A percentile compares a stretch with the other conserved stretches of the same genome.
These are phyloP conservation scores for Sweltsa coloradensis DNA, from an alignment of 1,140 invertebrate genomes.

Conservation along the genomic window DNA sequence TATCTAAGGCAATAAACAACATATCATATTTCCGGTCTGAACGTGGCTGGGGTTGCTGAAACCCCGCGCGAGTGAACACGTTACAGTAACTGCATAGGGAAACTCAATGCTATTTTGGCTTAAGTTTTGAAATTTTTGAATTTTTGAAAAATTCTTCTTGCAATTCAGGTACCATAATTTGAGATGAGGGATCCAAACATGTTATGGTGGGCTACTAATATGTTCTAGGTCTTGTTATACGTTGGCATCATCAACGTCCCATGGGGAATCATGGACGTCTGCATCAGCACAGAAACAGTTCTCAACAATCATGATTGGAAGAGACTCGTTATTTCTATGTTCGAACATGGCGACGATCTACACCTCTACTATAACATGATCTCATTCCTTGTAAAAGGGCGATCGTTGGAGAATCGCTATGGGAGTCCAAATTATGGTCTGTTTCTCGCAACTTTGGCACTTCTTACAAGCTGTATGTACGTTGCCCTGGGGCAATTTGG, in stretches of 20 bases:
- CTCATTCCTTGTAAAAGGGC: constrained; percentile 52
- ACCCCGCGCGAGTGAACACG: too few species aligned
- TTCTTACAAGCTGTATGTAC: constrained; percentile 40
- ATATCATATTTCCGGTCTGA: too few species aligned
- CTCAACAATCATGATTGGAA: constrained; percentile 39
- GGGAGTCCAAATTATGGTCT: constrained; percentile 42
- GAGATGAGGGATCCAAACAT: constrained; percentile 1
- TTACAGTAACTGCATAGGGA: too few species aligned
- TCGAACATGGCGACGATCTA: constrained; percentile 58
- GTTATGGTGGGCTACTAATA: constrained; percentile 8
- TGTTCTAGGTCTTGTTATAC: constrained; percentile 34
- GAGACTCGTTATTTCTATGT: constrained; percentile 42
- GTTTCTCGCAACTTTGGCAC: constrained; percentile 39
- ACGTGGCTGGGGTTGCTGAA: too few species aligned
- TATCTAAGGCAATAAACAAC: too few species aligned
- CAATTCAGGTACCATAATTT: background rate
- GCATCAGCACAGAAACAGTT: constrained; percentile 43
- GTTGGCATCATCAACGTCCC: constrained; percentile 36
- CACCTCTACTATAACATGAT: constrained; percentile 67
- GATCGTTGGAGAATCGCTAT: constrained; percentile 39
- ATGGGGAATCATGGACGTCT: constrained; percentile 41
- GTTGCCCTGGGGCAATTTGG: constrained; percentile 31
- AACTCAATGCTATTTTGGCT: background rate
- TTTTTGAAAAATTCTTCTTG: background rate
- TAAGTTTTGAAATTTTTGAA: background rate